phyloP scores from a whole-genome alignment of 1,140 invertebrate species.

The Drosophila pseudoananassae region DNA sequence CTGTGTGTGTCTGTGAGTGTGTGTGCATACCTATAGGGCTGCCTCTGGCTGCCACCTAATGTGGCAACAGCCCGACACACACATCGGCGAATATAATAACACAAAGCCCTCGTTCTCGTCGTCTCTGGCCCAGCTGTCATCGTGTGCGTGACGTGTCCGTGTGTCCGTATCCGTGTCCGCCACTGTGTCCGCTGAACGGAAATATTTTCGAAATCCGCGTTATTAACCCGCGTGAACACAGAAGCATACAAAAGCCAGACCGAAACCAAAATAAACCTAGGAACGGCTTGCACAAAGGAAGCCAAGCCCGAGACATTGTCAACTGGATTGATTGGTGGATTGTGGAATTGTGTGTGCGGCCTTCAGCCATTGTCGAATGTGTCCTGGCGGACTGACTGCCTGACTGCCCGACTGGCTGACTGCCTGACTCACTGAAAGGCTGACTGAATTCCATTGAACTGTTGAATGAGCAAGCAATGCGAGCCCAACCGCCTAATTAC shows the following conservation, averaged over 20 bases:
- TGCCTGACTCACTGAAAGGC: no score
- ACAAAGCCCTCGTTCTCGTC: slow-evolving; percentile 57
- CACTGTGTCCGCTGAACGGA: slow-evolving; percentile 61
- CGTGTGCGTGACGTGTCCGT: slow-evolving; percentile 36
- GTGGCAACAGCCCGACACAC: slow-evolving; percentile 41
- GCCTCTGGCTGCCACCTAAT: slow-evolving; percentile 61
- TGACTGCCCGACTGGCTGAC: no score
- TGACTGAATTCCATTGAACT: slow-evolving; percentile 53
- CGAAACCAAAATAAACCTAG: slow-evolving; percentile 42
- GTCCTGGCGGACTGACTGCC: neutral
- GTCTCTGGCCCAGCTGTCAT: slow-evolving; percentile 29
- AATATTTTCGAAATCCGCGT: slow-evolving; percentile 67
- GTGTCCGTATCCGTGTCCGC: slow-evolving; percentile 12
- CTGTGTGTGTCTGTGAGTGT: slow-evolving; percentile 25
- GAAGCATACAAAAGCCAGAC: slow-evolving; percentile 19
- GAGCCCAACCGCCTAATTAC: slow-evolving; percentile 60
- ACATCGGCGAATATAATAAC: slow-evolving; percentile 68
- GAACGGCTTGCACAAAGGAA: slow-evolving; percentile 6
- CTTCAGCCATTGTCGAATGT: slow-evolving; percentile 14
- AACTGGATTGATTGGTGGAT: slow-evolving; percentile 32
- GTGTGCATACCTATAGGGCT: slow-evolving; percentile 62
- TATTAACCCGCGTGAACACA: slow-evolving; percentile 35
- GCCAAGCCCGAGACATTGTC: slow-evolving; percentile 20
- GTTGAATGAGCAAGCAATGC: slow-evolving; percentile 59
- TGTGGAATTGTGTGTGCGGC: slow-evolving; percentile 8